Percentiles rank a stretch among this genome's conserved stretches.
phyloP scores from a whole-genome alignment of 2,113 vertebrate genomes.

The Myiozetetes cayanensis region DNA sequence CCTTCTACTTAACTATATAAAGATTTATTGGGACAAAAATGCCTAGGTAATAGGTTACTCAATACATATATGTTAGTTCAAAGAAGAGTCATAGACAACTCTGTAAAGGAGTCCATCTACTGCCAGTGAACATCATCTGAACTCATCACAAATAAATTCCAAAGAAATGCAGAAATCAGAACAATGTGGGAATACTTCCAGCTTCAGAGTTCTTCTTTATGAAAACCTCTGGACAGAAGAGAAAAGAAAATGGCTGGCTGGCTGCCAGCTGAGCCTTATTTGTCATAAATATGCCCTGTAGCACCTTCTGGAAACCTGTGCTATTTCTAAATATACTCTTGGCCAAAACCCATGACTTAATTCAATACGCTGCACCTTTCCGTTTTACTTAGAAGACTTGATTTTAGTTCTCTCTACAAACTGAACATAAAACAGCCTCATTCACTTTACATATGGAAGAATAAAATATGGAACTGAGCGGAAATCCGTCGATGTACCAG shows the following conservation, averaged over 20 bases:
- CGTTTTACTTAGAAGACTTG: background rate
- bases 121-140: background rate
- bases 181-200: background rate
- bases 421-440: background rate
- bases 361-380: background rate
- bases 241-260: background rate
- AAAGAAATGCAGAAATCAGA: slow-evolving; percentile 9
- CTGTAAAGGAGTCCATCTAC: background rate
- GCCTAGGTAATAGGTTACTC: background rate
- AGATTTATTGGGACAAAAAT: background rate
- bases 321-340: background rate
- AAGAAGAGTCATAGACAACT: background rate
- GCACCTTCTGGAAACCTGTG: slow-evolving; percentile 3
- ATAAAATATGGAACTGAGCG: background rate
- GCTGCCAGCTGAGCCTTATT: slow-evolving; percentile 20
- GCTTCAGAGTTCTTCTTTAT: slow-evolving; percentile 7
- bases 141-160: background rate
- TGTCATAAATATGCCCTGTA: background rate
- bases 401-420: background rate
- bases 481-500: background rate
- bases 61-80: background rate
- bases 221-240: slow-evolving; percentile 1
- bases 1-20: background rate
- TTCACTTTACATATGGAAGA: background rate
- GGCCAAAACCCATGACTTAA: background rate